Conservation (phyloP, 2,888 invertebrate species). For the Ptychoptera albimana region DNA sequence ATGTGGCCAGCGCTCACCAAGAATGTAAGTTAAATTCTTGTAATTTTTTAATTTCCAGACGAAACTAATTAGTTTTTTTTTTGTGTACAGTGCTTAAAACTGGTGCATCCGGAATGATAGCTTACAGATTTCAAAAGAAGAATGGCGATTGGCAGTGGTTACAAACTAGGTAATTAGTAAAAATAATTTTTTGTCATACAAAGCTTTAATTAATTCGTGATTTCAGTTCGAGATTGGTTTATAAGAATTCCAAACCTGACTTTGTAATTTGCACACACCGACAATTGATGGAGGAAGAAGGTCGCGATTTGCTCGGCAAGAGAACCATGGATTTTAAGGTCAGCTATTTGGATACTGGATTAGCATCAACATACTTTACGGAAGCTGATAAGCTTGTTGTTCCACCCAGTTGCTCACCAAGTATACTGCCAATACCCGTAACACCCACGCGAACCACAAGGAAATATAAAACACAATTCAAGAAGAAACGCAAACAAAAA, state of each 20-base stretch:
- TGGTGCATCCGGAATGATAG: slow-evolving; percentile 97
- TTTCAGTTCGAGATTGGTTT: slow-evolving; percentile 77
- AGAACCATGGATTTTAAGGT: slow-evolving; percentile 39
- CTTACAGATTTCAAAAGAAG: slow-evolving; percentile 92
- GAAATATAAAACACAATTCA: slow-evolving; percentile 79
- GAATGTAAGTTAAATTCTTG: slow-evolving; percentile 61
- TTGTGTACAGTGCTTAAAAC: slow-evolving; percentile 83
- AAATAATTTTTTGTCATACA: too few relatives aligned
- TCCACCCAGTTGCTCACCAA: slow-evolving; percentile 36
- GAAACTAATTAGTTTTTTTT: neutral
- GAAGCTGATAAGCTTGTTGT: slow-evolving; percentile 64
- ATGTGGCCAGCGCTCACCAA: slow-evolving; percentile 97
- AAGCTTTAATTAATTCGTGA: too few relatives aligned
- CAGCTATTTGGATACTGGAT: slow-evolving; percentile 87
- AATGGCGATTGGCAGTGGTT: slow-evolving; percentile 95
- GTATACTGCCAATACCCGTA: slow-evolving; percentile 38
- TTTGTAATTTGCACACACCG: slow-evolving; percentile 98
- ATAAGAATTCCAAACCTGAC: slow-evolving; percentile 99
- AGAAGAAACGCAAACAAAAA: slow-evolving; percentile 42
- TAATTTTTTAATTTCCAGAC: neutral
- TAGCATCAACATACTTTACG: slow-evolving; percentile 80
- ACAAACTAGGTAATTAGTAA: slow-evolving; percentile 49
- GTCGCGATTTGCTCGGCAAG: slow-evolving; percentile 90
- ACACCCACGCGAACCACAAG: slow-evolving; percentile 70
- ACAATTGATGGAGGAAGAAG: slow-evolving; percentile 99